Percentiles rank a stretch among this genome's conserved stretches.
phyloP scores from a whole-genome alignment of 2,888 invertebrate species.

The Bugulina stolonifera region DNA sequence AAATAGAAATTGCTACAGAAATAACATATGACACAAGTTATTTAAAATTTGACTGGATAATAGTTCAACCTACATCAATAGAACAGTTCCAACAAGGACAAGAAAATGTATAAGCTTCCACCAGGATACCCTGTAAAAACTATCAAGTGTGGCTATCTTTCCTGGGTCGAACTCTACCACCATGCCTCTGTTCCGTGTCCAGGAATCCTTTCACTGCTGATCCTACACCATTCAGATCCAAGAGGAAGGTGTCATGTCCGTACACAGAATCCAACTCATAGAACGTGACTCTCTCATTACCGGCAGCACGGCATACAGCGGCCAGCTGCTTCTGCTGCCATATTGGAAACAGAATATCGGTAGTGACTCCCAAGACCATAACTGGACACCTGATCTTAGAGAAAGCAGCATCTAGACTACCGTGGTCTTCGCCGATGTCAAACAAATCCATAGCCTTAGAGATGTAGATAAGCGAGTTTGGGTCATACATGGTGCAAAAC shows the following conservation, averaged over 20 bases:
- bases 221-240: constrained; percentile 51
- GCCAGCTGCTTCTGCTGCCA: constrained; percentile 47
- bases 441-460: constrained; percentile 54
- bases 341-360: constrained; percentile 51
- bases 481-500: constrained; percentile 50
- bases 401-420: constrained; percentile 37
- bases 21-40: too few species aligned
- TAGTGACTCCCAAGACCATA: constrained; percentile 50
- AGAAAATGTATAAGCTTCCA: too few species aligned
- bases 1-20: too few species aligned
- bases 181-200: constrained; percentile 38
- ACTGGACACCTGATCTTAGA: constrained; percentile 42
- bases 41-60: too few species aligned
- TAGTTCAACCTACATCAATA: too few species aligned
- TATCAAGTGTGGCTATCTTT: too few species aligned
- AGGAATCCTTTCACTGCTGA: constrained; percentile 50
- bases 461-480: constrained; percentile 51
- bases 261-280: constrained; percentile 51
- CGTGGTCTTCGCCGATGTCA: constrained; percentile 44
- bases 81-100: too few species aligned
- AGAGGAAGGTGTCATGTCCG: constrained; percentile 52
- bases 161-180: constrained; percentile 30
- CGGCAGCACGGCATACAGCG: constrained; percentile 31
- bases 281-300: constrained; percentile 48
- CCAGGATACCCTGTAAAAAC: too few species aligned